Base-by-base conservation (phyloP, 2,888 invertebrate genomes). In the Alentia gelatinosa region DNA sequence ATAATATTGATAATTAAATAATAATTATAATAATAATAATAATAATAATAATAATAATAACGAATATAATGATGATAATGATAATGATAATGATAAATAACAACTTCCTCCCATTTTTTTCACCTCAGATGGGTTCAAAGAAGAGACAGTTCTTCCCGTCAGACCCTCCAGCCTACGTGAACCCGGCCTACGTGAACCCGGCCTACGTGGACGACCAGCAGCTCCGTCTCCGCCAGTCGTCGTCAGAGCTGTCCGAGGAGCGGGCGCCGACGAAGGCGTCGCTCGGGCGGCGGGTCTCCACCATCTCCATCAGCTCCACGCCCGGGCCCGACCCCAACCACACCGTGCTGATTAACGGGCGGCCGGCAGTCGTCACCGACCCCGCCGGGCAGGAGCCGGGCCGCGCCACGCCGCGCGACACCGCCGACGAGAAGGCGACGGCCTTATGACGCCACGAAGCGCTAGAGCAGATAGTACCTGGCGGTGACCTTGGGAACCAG, bases 361-460 rank as follows among this genome's bases (percentile, higher is more conserved):
- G 33, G 19, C 33, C 37, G 39, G 37, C 23, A n/a, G 3, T 0
- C 37, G 7, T 39, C 9, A 12, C 74, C 74, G 4, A 19, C 56
- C 5, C 7, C 7, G 47, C 47, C 47, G 19, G 47, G 68, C 15
- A 47, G 47, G 9, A 47, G 47, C 47, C 9, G 47, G 9, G 19
- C 9, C 47, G 19, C 9, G 9, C 9, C 9, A 33, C 7, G 15
- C 26, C n/a, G 74, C 4, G 33, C 3, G 15, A 3, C 3, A 12
- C 39, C 0, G 23, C 37, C 23, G 79, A 79, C 39, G 79, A 79
- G 30, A 90, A 83, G 84, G 39, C 33, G 79, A 42, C 47, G 19
- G 33, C 91, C 33, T 42, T 91, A 90, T 90, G 90, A 90, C 74
- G 47, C 88, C 37, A 84, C 83, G 39, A 86, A 35, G 15, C 33